phyloP scores from a whole-genome alignment of 2,888 invertebrate genomes.

The Ptycholaimellus sp. region DNA sequence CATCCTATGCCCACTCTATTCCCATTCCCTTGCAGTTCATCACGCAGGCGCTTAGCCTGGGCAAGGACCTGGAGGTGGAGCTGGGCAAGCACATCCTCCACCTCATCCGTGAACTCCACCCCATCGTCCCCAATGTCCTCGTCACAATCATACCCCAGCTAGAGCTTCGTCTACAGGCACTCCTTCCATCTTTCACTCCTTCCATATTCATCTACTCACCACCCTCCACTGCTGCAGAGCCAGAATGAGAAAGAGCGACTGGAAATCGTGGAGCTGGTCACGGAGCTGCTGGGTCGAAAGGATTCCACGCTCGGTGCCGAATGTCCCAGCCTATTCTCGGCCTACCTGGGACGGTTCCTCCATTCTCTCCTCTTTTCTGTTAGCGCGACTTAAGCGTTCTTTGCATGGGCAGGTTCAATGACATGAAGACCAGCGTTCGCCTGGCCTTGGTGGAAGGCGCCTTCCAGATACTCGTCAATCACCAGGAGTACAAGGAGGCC shows the following conservation, averaged over 20 bases:
- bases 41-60: constrained; percentile 73
- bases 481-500: too few relatives aligned
- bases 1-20: neutral
- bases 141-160: constrained; percentile 69
- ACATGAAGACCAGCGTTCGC: constrained; percentile 5
- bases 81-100: constrained; percentile 46
- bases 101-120: constrained; percentile 78
- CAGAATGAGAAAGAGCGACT: constrained; percentile 4
- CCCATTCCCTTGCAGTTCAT: constrained; percentile 45
- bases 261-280: constrained; percentile 1
- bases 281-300: constrained; percentile 1
- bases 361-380: neutral
- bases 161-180: constrained; percentile 50
- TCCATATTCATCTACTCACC: neutral
- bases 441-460: neutral
- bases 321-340: constrained; percentile 3
- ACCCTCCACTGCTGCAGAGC: constrained; percentile 1
- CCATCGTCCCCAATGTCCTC: constrained; percentile 63
- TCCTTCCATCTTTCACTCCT: constrained; percentile 1
- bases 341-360: constrained; percentile 1
- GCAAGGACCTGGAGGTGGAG: constrained; percentile 25
- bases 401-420: constrained; percentile 3
- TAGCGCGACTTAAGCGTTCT: neutral
- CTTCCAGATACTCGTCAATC: constrained; percentile 1
- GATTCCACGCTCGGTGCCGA: constrained; percentile 1